Conservation (phyloP, 2,797 vertebrate species). For the Sebastes hubbsi region DNA sequence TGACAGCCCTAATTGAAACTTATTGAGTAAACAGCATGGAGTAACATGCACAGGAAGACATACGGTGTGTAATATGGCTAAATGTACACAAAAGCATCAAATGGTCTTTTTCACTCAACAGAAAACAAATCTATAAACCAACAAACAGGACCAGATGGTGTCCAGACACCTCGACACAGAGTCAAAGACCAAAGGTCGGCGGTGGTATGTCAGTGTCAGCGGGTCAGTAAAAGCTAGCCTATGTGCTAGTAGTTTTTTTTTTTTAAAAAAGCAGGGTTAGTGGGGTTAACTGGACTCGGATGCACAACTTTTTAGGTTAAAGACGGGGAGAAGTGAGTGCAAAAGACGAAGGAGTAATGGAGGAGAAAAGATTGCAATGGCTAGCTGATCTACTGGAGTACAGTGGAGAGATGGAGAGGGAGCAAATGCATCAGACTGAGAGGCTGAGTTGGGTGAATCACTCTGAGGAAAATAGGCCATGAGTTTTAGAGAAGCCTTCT, state of each 20-base stretch:
- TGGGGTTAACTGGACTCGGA: constrained; percentile 43
- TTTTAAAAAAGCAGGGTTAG: constrained; percentile 37
- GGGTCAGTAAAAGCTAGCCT: constrained; percentile 59
- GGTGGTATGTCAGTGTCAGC: constrained; percentile 68
- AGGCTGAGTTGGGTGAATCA: constrained; percentile 21
- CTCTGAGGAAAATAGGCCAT: constrained; percentile 1
- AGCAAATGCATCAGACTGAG: constrained; percentile 23
- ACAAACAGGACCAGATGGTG: constrained; percentile 46
- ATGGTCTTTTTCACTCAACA: constrained; percentile 14
- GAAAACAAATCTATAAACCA: constrained; percentile 40
- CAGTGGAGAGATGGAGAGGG: constrained; percentile 31
- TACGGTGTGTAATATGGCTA: not conserved
- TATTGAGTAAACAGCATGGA: not conserved
- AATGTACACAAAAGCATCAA: constrained; percentile 25
- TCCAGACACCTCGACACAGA: constrained; percentile 49
- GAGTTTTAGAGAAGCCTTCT: constrained; percentile 25
- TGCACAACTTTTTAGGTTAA: not conserved
- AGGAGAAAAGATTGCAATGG: not conserved
- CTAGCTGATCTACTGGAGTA: not conserved
- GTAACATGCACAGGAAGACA: not conserved
- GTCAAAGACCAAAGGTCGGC: constrained; percentile 59
- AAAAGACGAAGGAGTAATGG: not conserved
- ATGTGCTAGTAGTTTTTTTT: constrained; percentile 7
- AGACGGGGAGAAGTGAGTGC: not conserved
- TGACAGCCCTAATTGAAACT: not conserved